Evolutionary conservation across 2,113 vertebrate species (phyloP).

Genomic region (Chauna torquata): DNA sequence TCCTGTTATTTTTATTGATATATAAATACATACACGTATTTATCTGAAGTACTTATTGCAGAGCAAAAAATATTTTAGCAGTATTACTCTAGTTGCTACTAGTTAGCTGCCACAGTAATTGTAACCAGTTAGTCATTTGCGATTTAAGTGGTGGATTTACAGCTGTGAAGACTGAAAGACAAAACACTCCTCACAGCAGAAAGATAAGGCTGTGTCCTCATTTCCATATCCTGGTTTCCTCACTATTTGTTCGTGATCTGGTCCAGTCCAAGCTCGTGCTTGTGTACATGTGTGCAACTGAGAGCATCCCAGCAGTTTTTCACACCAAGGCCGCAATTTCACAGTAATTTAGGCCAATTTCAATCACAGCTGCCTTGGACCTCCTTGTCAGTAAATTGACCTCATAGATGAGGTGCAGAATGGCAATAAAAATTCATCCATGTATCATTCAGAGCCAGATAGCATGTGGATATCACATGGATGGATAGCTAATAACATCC

Average conservation of each 20-base stretch:
- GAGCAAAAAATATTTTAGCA: not conserved
- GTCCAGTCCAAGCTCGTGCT: not conserved
- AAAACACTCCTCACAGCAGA: not conserved
- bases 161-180: not conserved
- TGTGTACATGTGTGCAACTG: not conserved
- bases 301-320: not conserved
- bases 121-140: not conserved
- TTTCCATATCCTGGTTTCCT: not conserved
- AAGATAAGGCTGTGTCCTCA: not conserved
- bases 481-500: not conserved
- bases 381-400: not conserved
- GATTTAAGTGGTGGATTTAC: not conserved
- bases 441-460: not conserved
- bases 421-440: not conserved
- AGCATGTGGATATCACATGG: not conserved
- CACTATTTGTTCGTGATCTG: not conserved
- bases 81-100: not conserved
- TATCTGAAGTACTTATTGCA: not conserved
- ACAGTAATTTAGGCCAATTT: conserved; percentile 7
- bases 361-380: not conserved
- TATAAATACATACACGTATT: not conserved
- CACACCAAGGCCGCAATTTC: not conserved
- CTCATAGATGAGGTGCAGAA: not conserved
- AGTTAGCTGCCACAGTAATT: not conserved
- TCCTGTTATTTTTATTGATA: not conserved